Evolutionary conservation across 2,797 vertebrate genomes (phyloP), one percentile per base, ranked within the genome.

Genomic region (Sylvia borin): DNA sequence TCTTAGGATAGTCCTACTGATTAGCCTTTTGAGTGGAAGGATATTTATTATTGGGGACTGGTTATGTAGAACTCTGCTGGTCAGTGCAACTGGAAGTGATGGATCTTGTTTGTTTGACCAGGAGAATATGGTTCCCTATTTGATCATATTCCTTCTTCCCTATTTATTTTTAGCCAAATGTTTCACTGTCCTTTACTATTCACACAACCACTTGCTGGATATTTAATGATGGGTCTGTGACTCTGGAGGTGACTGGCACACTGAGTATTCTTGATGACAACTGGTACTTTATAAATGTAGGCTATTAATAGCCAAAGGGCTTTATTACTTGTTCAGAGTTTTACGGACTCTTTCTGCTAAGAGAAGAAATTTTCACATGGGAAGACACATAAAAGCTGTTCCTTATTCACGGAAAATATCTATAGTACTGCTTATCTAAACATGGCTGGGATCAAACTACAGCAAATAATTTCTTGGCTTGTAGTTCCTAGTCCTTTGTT

Each of bases 181-280:
- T 88, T 93, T 85, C 50, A 31, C 29, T 83, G 38, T 76, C 40
- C 68, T 82, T 85, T 85, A 22, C 36, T 47, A 36, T 50, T 76
- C 34, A 32, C 7, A 9, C n/a, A 75, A 43, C n/a, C 31, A 31
- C 50, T 92, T 88, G 57, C 42, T 90, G 43, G 43, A 40, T 3
- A 4, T 67, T 92, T 95, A 73, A 64, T 0, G 1, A 64, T 76
- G 67, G 21, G 19, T 80, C 53, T 81, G 14, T 81, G 90, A 77
- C 57, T 80, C 82, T 90, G 82, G 42, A 34, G 74, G 60, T 72
- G 77, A 50, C 83, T 81, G 55, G 66, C 92, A 87, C 73, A 47
- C 36, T 81, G 66, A 43, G 25, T 93, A 51, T 86, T 94, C 77
- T 84, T 57, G 34, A 26, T 90, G 74, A 79, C 88, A 95, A 89